Evolutionary conservation across 1,140 invertebrate species (phyloP), one percentile per base, ranked within the genome.

Genomic region (Drosophila baimaii): DNA sequence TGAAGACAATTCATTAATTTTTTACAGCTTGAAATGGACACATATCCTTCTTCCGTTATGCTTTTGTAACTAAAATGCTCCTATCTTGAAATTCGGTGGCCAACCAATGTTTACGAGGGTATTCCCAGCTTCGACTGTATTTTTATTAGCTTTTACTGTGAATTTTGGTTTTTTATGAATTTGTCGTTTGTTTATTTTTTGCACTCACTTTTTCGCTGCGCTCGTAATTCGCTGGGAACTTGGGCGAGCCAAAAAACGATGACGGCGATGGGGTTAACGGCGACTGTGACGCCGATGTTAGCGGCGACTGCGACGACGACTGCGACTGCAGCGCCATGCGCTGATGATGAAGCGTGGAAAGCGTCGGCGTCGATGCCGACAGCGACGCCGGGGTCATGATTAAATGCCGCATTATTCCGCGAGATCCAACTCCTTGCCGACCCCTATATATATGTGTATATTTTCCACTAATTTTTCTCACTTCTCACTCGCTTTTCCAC

Each of bases 191-290:
- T 71, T 52, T 66, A 33, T 57, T 61, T 68, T 62, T 66, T 68
- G 56, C 64, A 91, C 90, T 91, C 88, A 91, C 90, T 91, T 91
- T 91, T 80, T 91, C 90, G 81, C 83, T 91, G 79, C 90, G 85
- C 70, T 88, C 78, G 78, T 91, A 91, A 79, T 91, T 91, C 31
- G 90, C 77, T 79, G 90, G 90, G 66, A 91, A 91, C 70, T 91
- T 91, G 51, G 90, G 86, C 46, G 88, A 86, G 52, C 82, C 71
- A 41, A 84, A 90, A 72, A 70, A 78, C 52, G 85, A 43, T 68
- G 73, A 82, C 25, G 75, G 75, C 58, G 79, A 82, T 49, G 88
- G 74, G 62, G 84, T 71, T 59, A 78, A 66, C 58, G 84, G 74
- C n/a, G 84, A 72, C 65, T 57, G 46, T 13, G 62, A 66, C 15